Conservation (phyloP, 2,888 invertebrate genomes). For the Arge pagana region DNA sequence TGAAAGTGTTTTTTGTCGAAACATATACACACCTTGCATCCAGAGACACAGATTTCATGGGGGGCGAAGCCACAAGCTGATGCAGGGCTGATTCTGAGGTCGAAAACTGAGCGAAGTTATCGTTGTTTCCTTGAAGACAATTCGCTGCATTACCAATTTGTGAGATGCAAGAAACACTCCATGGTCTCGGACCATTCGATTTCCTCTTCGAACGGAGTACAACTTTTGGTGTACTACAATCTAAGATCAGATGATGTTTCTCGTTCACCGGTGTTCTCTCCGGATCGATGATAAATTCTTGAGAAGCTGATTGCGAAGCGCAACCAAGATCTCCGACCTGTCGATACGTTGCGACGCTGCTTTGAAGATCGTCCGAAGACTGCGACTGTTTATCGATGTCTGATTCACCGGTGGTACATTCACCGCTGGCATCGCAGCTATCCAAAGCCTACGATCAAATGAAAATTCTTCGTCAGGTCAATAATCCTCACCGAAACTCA, state of each 20-base stretch:
- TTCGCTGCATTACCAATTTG: conserved; percentile 61
- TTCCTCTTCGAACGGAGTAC: conserved; percentile 68
- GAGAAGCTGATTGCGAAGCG: conserved; percentile 50
- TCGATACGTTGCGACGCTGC: conserved; percentile 72
- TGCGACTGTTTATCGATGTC: conserved; percentile 72
- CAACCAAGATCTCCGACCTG: conserved; percentile 48
- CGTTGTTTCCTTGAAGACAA: conserved; percentile 43
- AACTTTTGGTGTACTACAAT: conserved; percentile 60
- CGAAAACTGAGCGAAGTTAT: conserved; percentile 66
- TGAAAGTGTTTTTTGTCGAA: too few species aligned
- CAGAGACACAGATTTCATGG: conserved; percentile 51
- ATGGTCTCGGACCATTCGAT: conserved; percentile 69
- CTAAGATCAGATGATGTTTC: conserved; percentile 33
- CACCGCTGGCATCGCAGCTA: conserved; percentile 88
- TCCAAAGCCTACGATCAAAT: conserved; percentile 64
- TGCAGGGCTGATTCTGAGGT: conserved; percentile 89
- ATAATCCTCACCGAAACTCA: too few species aligned
- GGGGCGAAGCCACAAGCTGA: conserved; percentile 63
- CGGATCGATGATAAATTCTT: conserved; percentile 53
- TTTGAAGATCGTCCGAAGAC: conserved; percentile 77
- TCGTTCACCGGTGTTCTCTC: conserved; percentile 48
- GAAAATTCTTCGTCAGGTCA: too few species aligned
- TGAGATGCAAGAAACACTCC: conserved; percentile 87
- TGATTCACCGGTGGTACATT: conserved; percentile 78
- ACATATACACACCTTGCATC: conserved; percentile 50